Percentiles rank a stretch among this genome's conserved stretches.
Evolutionary conservation across 2,113 vertebrate species (phyloP).

Genomic region (Eira barbara): DNA sequence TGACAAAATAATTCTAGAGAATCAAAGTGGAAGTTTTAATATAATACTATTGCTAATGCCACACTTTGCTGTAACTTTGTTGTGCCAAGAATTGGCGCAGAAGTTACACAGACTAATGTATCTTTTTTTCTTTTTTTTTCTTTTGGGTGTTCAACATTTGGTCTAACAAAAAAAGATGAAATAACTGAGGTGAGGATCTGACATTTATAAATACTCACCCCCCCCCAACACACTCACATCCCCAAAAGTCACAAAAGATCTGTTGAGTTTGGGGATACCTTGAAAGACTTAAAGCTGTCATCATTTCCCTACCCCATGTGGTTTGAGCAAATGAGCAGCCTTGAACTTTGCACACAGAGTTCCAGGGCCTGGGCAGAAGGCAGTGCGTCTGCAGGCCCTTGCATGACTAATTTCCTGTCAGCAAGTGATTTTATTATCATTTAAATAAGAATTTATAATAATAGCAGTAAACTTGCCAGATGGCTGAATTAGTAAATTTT

Average conservation of each 20-base stretch:
- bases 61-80: slow-evolving; percentile 9
- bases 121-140: slow-evolving; percentile 20
- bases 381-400: slow-evolving; percentile 72
- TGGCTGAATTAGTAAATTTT: slow-evolving; percentile 68
- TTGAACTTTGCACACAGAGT: slow-evolving; percentile 62
- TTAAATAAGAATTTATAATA: slow-evolving; percentile 81
- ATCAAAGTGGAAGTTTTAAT: slow-evolving; percentile 16
- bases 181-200: not conserved
- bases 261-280: slow-evolving; percentile 51
- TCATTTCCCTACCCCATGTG: slow-evolving; percentile 13
- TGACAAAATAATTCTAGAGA: slow-evolving; percentile 15
- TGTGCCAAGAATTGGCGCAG: not conserved
- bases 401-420: slow-evolving; percentile 82
- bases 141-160: slow-evolving; percentile 27
- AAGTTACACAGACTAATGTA: not conserved
- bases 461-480: slow-evolving; percentile 75
- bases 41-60: not conserved
- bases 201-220: not conserved
- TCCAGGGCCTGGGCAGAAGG: slow-evolving; percentile 70
- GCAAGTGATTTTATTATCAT: slow-evolving; percentile 79
- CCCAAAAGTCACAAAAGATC: slow-evolving; percentile 45
- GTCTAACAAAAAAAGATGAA: slow-evolving; percentile 34
- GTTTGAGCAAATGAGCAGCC: slow-evolving; percentile 68
- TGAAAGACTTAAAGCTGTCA: slow-evolving; percentile 45
- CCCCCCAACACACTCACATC: not conserved